phyloP scores from a whole-genome alignment of 2,797 vertebrate species.

The Galaxias olidus region DNA sequence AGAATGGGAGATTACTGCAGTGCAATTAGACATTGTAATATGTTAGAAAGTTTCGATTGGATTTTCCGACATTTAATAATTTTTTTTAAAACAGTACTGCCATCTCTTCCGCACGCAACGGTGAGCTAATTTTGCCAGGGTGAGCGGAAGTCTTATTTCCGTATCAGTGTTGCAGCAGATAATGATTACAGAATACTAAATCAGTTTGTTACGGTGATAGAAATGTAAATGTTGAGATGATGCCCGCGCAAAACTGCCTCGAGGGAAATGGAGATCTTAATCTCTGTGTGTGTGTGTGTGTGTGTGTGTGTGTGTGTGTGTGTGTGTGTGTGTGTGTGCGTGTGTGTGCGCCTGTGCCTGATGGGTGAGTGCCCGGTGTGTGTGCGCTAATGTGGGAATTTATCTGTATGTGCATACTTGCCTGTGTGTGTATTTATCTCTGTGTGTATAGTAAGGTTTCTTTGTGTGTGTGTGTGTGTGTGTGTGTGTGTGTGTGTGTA shows the following conservation, averaged over 20 bases:
- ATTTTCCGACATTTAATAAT: too few relatives aligned
- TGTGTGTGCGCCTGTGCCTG: neutral
- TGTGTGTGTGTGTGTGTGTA: conserved; percentile 47
- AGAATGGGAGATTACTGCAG: too few relatives aligned
- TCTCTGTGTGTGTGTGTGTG: conserved; percentile 21
- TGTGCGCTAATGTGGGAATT: neutral
- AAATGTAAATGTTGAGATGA: conserved; percentile 62
- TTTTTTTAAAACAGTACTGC: too few relatives aligned
- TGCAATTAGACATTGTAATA: too few relatives aligned
- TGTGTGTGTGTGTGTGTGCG: neutral
- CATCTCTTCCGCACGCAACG: neutral
- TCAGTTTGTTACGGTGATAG: conserved; percentile 53
- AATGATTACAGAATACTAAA: conserved; percentile 44
- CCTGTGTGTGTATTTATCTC: conserved; percentile 19
- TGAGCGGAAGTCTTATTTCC: conserved; percentile 16
- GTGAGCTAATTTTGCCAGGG: neutral
- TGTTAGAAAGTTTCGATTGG: too few relatives aligned
- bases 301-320: neutral
- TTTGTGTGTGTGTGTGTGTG: conserved; percentile 13
- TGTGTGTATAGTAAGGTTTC: conserved; percentile 25
- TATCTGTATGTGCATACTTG: neutral
- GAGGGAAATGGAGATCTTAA: conserved; percentile 53
- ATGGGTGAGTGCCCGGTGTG: conserved; percentile 16
- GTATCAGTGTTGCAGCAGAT: conserved; percentile 47
- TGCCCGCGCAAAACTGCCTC: conserved; percentile 20